Percentiles rank a stretch among this genome's conserved stretches.
These are phyloP conservation scores for Steinernema feltiae DNA, from an alignment of 1,140 invertebrate species.

Conservation along the genomic window DNA sequence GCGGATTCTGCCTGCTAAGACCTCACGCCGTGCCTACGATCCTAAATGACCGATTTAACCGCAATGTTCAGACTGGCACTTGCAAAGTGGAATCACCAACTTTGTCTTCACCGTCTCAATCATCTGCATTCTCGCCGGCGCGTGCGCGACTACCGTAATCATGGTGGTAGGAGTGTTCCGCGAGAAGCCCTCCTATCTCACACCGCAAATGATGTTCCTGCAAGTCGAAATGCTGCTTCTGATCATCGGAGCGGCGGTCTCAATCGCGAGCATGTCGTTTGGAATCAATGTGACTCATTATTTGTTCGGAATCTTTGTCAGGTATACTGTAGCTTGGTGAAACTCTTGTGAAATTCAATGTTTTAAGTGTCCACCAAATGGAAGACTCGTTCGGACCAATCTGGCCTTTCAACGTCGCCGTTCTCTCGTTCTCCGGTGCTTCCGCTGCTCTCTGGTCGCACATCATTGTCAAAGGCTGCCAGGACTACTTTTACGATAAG, in stretches of 20 bases:
- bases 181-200: conserved; percentile 43
- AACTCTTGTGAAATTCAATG: conserved; percentile 11
- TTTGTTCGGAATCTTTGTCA: conserved; percentile 47
- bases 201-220: conserved; percentile 44
- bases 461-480: conserved; percentile 45
- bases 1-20: no score
- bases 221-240: conserved; percentile 49
- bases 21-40: no score
- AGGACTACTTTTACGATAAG: conserved; percentile 47
- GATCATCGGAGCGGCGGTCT: conserved; percentile 43
- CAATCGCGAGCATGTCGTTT: conserved; percentile 46
- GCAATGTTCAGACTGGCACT: conserved; percentile 35
- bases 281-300: conserved; percentile 45
- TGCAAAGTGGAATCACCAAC: conserved; percentile 24
- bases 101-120: conserved; percentile 22
- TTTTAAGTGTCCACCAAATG: conserved; percentile 42
- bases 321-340: conserved; percentile 29
- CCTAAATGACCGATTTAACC: no score
- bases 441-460: conserved; percentile 53
- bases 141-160: conserved; percentile 41
- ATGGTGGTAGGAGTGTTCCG: conserved; percentile 41
- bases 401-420: conserved; percentile 50
- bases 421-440: conserved; percentile 45
- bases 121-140: conserved; percentile 25
- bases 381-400: conserved; percentile 47